Base-by-base conservation (phyloP, 2,113 vertebrate genomes). In the Ranitomeya variabilis region DNA sequence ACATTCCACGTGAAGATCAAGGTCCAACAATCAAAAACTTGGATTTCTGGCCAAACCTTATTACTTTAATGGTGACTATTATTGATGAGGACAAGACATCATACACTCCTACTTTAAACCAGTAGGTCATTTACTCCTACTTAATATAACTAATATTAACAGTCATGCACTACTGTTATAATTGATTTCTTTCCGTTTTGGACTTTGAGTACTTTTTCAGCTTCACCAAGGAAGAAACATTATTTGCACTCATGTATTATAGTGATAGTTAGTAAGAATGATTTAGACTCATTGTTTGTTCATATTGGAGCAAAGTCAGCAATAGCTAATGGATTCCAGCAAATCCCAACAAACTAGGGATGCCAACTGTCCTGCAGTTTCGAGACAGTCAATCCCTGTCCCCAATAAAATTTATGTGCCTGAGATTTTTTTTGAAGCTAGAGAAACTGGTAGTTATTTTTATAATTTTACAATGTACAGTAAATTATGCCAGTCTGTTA, bases 11-110 rank as follows among this genome's bases (percentile, higher is more conserved):
- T 57, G 97, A 99, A 90, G 97, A 99, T 52, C 97, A 99, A 90
- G 97, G 97, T 45, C 97, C 97, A 1, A 97, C 96, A 0, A 96
- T 95, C 90, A 97, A 98, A 93, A 98, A 97, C 91, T 92, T 99
- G 94, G 97, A 99, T 91, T 99, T 99, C 91, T 99, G 97, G 97
- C 95, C 96, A 62, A 98, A 98, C 69, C 94, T 99, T 90, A 99
- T 99, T 91, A 99, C 97, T 86, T 91, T 99, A 84, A 99, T 99
- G 97, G 94, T 99, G 80, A 97, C 97, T 60, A 96, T 98, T 76
- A 97, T 99, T 89, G 97, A 99, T 90, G 97, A 99, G 77, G 97
- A 98, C 92, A 96, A 96, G 90, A 97, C 95, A 0, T 96, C 96
- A 1, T 99, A 98, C 91, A 97, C 97, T 0, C 97, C 97, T 37